These are phyloP conservation scores for Sialis lutaria DNA, from an alignment of 2,888 invertebrate species.

Conservation along the genomic window DNA sequence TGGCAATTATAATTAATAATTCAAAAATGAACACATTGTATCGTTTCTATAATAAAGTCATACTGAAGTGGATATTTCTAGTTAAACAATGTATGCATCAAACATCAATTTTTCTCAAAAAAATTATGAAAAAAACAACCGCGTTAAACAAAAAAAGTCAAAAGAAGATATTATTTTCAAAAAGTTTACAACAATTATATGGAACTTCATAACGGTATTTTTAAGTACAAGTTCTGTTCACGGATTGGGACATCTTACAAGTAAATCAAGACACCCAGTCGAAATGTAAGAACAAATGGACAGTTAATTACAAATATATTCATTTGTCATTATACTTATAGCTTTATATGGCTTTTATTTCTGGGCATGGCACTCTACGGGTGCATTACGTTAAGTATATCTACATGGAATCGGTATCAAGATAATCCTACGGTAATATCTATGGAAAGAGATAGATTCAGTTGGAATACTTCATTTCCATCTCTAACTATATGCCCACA, in stretches of 20 bases:
- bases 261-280: slow-evolving; percentile 24
- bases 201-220: slow-evolving; percentile 24
- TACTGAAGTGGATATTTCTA: too few species aligned
- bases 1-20: too few species aligned
- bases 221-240: slow-evolving; percentile 34
- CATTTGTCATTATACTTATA: slow-evolving; percentile 13
- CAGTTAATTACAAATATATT: neutral
- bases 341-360: slow-evolving; percentile 37
- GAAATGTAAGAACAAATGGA: slow-evolving; percentile 27
- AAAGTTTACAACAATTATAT: too few species aligned
- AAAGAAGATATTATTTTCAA: too few species aligned
- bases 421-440: slow-evolving; percentile 55
- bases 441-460: slow-evolving; percentile 53
- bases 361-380: slow-evolving; percentile 35
- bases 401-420: slow-evolving; percentile 46
- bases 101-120: too few species aligned
- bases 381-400: slow-evolving; percentile 33
- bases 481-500: slow-evolving; percentile 47
- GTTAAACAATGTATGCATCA: too few species aligned
- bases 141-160: too few species aligned
- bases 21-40: too few species aligned
- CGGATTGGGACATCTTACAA: slow-evolving; percentile 33
- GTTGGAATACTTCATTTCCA: slow-evolving; percentile 57
- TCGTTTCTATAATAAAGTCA: too few species aligned
- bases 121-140: too few species aligned